Percentiles rank a stretch among this genome's conserved stretches.
Conservation (phyloP, 2,797 vertebrate species). For the Enteromius paludinosus region DNA sequence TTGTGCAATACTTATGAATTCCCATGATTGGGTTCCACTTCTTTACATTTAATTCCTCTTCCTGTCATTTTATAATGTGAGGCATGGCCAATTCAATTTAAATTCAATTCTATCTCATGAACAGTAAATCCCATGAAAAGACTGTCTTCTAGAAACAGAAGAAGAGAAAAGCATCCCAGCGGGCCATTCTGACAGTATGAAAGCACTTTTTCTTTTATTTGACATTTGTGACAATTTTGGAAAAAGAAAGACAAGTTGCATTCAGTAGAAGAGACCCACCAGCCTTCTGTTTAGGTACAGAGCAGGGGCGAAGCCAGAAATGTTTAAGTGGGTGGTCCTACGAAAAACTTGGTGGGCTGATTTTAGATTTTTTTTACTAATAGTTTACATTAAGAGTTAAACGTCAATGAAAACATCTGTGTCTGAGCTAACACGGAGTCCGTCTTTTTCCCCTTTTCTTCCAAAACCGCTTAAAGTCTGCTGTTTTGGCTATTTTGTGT, state of each 20-base stretch:
- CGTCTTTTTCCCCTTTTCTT: too few relatives aligned
- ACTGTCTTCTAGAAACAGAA: conserved; percentile 3
- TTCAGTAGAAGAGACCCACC: conserved; percentile 64
- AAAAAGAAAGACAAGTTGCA: conserved; percentile 65
- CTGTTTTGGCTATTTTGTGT: too few relatives aligned
- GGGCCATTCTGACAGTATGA: conserved; percentile 34
- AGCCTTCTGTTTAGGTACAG: conserved; percentile 54
- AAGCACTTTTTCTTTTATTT: conserved; percentile 64
- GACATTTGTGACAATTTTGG: conserved; percentile 67
- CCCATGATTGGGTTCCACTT: not conserved
- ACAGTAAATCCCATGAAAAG: not conserved
- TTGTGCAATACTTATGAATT: not conserved
- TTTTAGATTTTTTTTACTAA: too few relatives aligned
- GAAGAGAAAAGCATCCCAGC: conserved; percentile 31
- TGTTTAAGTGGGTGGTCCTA: too few relatives aligned
- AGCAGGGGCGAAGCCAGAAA: conserved; percentile 1
- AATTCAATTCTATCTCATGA: not conserved
- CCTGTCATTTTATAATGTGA: not conserved
- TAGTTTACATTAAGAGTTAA: too few relatives aligned
- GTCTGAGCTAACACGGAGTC: too few relatives aligned
- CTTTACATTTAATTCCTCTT: not conserved
- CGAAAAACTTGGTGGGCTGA: too few relatives aligned
- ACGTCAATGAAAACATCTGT: too few relatives aligned
- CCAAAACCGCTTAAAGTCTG: too few relatives aligned
- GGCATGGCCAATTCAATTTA: not conserved